Base-by-base conservation (phyloP, 64 coral and sea anemone species). In the Montipora sp. region DNA sequence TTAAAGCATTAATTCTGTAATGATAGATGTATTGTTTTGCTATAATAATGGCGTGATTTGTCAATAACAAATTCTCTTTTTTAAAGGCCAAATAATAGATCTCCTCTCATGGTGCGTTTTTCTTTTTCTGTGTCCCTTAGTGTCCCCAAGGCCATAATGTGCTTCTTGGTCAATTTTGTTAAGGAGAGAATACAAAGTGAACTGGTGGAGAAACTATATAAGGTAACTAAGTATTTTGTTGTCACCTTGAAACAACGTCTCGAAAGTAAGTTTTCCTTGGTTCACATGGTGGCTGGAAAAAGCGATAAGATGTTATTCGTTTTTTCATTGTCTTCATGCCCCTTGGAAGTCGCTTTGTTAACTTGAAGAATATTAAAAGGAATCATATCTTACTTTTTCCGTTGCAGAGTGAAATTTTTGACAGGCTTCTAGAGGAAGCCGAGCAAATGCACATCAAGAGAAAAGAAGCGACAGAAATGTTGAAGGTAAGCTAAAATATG, bases 111-210 rank as follows among this genome's bases (percentile, higher is more conserved):
- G 36, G 13, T 10, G 9, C 3, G 15, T 88, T 6, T 27, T 66
- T 0, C 16, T 22, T 73, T 49, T 86, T 63, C 47, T 27, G 3
- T 84, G 13, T 8, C 68, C 81, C 72, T 23, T 77, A 98, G 94
- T 91, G 92, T 98, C 1, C 97, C 97, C 8, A 98, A 98, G 72
- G 94, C 97, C 50, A 95, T 98, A 48, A 98, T 98, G 97, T 95
- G 94, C 68, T 98, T 98, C 77, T 92, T 98, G 9, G 97, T 98
- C 16, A 98, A 98, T 68, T 98, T 87, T 61, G 97, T 98, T 5
- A 95, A 98, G 58, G 97, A 98, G n/a, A 88, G 79, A 89, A 98
- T 98, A 48, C 97, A 98, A 96, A 98, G 97, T 59, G 97, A 98
- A 90, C 80, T 98, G 15, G 97, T 98, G 8, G 97, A 96, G 71